A percentile compares a stretch with the other conserved stretches of the same genome.
These are phyloP conservation scores for Mythimna ferrago DNA, from an alignment of 2,888 invertebrate genomes.

Conservation along the genomic window DNA sequence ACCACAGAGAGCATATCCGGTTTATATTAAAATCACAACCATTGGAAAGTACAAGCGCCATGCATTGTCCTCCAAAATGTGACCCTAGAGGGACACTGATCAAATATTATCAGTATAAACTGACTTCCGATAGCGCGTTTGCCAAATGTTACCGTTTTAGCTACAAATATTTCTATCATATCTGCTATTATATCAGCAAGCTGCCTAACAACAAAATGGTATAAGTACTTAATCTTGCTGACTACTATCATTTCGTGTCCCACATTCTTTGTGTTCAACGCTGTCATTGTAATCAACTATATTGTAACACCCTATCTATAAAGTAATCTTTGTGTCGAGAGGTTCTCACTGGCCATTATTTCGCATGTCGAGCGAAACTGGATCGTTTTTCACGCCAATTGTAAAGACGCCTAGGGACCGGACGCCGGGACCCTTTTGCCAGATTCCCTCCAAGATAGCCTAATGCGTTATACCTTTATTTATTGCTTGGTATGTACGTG, in stretches of 20 bases:
- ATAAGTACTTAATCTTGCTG: conserved; percentile 18
- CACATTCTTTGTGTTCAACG: conserved; percentile 37
- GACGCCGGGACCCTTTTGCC: conserved; percentile 65
- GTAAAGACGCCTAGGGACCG: conserved; percentile 54
- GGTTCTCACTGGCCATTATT: conserved; percentile 60
- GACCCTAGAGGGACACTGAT: conserved; percentile 1
- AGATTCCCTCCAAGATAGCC: conserved; percentile 67
- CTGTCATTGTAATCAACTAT: conserved; percentile 58
- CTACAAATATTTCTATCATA: conserved; percentile 12
- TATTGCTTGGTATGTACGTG: conserved; percentile 63
- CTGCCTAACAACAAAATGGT: neutral
- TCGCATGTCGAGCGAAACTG: conserved; percentile 58
- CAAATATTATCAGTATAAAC: conserved; percentile 26
- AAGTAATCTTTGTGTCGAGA: conserved; percentile 59
- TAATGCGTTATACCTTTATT: conserved; percentile 70
- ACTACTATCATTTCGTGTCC: conserved; percentile 30
- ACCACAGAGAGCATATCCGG: conserved; percentile 21
- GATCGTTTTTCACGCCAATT: conserved; percentile 67
- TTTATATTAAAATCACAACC: conserved; percentile 24
- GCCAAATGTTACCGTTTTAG: conserved; percentile 13
- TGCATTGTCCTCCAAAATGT: conserved; percentile 12
- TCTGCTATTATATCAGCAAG: conserved; percentile 16
- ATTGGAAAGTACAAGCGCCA: conserved; percentile 1
- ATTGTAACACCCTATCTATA: conserved; percentile 52
- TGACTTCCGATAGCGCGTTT: conserved; percentile 2